phyloP scores from a whole-genome alignment of 2,888 invertebrate genomes.

The Microplitis manilae region DNA sequence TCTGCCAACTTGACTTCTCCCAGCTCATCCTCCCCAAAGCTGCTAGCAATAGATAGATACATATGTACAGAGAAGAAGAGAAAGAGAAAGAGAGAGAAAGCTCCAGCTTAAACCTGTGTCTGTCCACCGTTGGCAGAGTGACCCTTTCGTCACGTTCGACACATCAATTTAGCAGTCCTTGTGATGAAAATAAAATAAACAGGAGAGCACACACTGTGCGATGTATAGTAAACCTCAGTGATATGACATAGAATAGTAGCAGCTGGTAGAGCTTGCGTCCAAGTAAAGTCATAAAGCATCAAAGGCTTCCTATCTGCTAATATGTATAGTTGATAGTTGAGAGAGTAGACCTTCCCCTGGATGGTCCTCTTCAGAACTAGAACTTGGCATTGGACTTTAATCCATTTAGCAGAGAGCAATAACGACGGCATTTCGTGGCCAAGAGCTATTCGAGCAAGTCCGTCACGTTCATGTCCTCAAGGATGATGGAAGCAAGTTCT shows the following conservation, averaged over 20 bases:
- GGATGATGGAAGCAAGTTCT: slow-evolving; percentile 15
- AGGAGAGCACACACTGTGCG: neutral
- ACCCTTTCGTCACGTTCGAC: slow-evolving; percentile 13
- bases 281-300: neutral
- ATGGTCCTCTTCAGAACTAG: neutral
- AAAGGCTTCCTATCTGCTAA: neutral
- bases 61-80: neutral
- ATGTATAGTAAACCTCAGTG: too few species aligned
- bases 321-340: neutral
- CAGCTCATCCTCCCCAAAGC: neutral
- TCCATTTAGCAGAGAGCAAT: slow-evolving; percentile 29
- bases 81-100: too few species aligned
- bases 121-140: neutral
- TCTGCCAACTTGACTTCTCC: slow-evolving; percentile 37
- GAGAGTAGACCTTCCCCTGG: neutral
- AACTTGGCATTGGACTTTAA: slow-evolving; percentile 31
- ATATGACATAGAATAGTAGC: too few species aligned
- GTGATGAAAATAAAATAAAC: slow-evolving; percentile 20
- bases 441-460: slow-evolving; percentile 23
- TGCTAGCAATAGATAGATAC: neutral
- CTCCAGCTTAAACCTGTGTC: neutral
- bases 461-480: slow-evolving; percentile 32
- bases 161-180: slow-evolving; percentile 19
- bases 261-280: too few species aligned
- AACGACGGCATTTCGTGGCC: slow-evolving; percentile 24